Base-by-base conservation (phyloP, 2,888 invertebrate genomes). In the Torymus texanus region DNA sequence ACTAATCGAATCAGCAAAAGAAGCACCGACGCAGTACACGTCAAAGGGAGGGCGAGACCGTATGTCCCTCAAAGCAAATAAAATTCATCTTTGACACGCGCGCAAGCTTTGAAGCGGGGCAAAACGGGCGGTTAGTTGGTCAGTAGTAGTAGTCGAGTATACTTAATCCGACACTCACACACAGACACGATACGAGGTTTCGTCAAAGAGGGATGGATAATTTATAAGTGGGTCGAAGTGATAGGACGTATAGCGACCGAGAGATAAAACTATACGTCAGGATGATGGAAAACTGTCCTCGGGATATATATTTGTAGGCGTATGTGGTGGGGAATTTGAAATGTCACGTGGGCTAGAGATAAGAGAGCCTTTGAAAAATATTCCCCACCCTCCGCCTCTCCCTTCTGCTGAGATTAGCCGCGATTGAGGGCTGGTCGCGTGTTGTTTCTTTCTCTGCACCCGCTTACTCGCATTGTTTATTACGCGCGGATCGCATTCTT, bases 231-330 rank as follows among this genome's bases (percentile, higher is more conserved):
- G 53, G 16, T 3, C 24, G 61, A 55, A 18, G 29, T 24, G 75
- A 62, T 16, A 61, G 24, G 61, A 16, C 29, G 56, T 18, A 11
- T 53, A 13, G 4, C 21, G 50, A 11, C 4, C 14, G 50, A 29
- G 29, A 67, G 67, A 72, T 76, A 76, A 76, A 76, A 41, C 41
- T 41, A 76, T 41, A 76, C 58, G 76, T 65, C 63, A 29, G 59
- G 16, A 70, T 76, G 70, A 76, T 76, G 76, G 70, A 76, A 76
- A 63, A 70, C 56, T 76, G 68, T 76, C 70, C 55, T 24, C 50
- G 12, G 24, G 29, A 53, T 11, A 13, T 59, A n/a, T 56, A 13
- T 11, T 41, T 50, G 29, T 53, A 5, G 10, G 16, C n/a, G 11
- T 14, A 24, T 65, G 41, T 65, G 53, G 67, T 50, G 73, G 56